Evolutionary conservation across 2,888 invertebrate species (phyloP).

Genomic region (Drosophila silvestris): DNA sequence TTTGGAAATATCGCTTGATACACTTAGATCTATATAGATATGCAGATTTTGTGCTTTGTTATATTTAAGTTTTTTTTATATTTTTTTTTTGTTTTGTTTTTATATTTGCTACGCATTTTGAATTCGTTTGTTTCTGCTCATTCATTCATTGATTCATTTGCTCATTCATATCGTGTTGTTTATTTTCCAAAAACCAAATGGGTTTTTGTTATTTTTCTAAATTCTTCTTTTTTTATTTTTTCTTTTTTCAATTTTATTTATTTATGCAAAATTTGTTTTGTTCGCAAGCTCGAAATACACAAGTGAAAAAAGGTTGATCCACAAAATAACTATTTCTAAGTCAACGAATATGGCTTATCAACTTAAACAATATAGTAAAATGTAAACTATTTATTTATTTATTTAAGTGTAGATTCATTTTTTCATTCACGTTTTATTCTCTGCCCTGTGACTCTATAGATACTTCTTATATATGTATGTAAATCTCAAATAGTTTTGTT

Average conservation of each 20-base stretch:
- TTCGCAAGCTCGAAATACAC: slow-evolving; percentile 38
- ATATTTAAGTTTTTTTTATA: slow-evolving; percentile 1
- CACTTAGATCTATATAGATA: slow-evolving; percentile 7
- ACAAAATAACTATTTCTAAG: neutral
- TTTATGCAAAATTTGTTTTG: slow-evolving; percentile 71
- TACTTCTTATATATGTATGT: neutral
- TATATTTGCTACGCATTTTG: slow-evolving; percentile 24
- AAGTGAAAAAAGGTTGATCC: slow-evolving; percentile 54
- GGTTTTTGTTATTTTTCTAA: slow-evolving; percentile 33
- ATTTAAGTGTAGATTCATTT: neutral
- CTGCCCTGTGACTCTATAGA: neutral
- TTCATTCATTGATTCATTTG: slow-evolving; percentile 69
- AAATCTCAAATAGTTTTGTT: neutral
- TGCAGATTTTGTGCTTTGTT: slow-evolving; percentile 24
- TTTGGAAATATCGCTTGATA: neutral
- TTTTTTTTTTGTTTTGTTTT: slow-evolving; percentile 11
- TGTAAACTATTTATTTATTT: neutral
- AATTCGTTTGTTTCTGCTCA: slow-evolving; percentile 35
- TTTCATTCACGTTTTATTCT: neutral
- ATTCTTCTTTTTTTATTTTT: slow-evolving; percentile 14
- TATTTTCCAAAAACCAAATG: slow-evolving; percentile 65
- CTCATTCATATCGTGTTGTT: slow-evolving; percentile 74
- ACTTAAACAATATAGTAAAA: neutral
- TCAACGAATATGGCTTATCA: neutral
- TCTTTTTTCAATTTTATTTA: slow-evolving; percentile 56